phyloP scores from a whole-genome alignment of 2,888 invertebrate species.

The Apeira syringaria region DNA sequence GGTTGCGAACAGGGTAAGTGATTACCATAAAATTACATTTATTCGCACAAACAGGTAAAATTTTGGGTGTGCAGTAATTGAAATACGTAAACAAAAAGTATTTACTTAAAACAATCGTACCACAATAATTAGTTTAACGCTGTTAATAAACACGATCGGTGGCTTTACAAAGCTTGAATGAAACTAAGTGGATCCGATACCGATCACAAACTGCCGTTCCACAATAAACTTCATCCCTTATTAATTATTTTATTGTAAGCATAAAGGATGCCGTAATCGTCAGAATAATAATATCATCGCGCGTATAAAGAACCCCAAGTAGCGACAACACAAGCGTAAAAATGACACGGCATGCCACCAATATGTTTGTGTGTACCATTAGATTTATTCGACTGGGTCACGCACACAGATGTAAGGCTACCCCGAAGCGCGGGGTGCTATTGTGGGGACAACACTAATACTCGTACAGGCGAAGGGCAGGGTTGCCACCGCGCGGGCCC shows the following conservation, averaged over 20 bases:
- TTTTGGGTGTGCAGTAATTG: too few species aligned
- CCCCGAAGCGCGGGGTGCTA: constrained; percentile 70
- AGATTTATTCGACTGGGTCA: constrained; percentile 83
- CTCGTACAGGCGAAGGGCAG: too few species aligned
- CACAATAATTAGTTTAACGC: constrained; percentile 50
- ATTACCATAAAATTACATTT: too few species aligned
- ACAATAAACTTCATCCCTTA: constrained; percentile 82
- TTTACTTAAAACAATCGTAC: constrained; percentile 26
- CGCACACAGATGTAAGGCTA: constrained; percentile 64
- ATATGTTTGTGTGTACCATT: constrained; percentile 82
- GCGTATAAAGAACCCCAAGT: constrained; percentile 80
- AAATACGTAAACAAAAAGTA: too few species aligned
- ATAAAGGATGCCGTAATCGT: constrained; percentile 83
- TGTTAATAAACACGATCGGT: constrained; percentile 65
- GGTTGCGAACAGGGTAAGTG: too few species aligned
- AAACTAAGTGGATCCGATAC: constrained; percentile 71
- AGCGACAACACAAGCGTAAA: constrained; percentile 82
- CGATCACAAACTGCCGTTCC: constrained; percentile 70
- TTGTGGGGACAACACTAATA: constrained; percentile 69
- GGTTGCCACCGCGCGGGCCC: constrained; percentile 61
- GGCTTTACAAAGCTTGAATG: constrained; percentile 67
- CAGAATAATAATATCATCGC: constrained; percentile 83
- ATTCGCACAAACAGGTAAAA: too few species aligned
- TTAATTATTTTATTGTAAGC: constrained; percentile 84
- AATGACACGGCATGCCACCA: constrained; percentile 78